Evolutionary conservation across 2,888 invertebrate species (phyloP).

Genomic region (Cartodere bifasciata): DNA sequence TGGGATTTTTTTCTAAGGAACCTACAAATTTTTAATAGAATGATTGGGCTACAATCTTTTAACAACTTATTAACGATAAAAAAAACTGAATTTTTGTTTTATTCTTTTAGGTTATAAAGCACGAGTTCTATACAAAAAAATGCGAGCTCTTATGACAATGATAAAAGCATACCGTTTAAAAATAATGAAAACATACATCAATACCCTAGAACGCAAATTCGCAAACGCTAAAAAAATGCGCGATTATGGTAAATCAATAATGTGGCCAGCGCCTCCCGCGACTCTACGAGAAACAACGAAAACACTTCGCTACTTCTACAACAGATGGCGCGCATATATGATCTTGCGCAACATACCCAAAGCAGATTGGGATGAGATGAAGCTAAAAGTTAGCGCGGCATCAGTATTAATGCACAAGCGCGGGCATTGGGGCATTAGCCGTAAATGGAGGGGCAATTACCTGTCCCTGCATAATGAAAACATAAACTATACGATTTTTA

Average conservation of each 20-base stretch:
- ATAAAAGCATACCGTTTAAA: slow-evolving; percentile 68
- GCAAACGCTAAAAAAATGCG: slow-evolving; percentile 48
- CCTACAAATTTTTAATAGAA: too few relatives aligned
- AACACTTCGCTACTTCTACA: slow-evolving; percentile 48
- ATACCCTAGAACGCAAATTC: slow-evolving; percentile 49
- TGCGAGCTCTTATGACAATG: slow-evolving; percentile 76
- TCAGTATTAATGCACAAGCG: slow-evolving; percentile 56
- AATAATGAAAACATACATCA: slow-evolving; percentile 61
- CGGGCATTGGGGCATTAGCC: slow-evolving; percentile 58
- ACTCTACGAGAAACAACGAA: slow-evolving; percentile 50
- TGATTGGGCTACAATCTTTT: too few relatives aligned
- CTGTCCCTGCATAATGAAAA: slow-evolving; percentile 56
- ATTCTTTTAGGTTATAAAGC: slow-evolving; percentile 33
- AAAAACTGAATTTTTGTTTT: too few relatives aligned
- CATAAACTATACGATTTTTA: slow-evolving; percentile 49
- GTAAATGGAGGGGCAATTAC: slow-evolving; percentile 80
- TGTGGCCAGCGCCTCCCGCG: slow-evolving; percentile 73
- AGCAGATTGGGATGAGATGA: slow-evolving; percentile 78
- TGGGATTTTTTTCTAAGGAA: too few relatives aligned
- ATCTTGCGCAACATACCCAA: slow-evolving; percentile 68
- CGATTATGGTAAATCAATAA: slow-evolving; percentile 66
- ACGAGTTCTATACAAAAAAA: slow-evolving; percentile 64
- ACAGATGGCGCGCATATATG: slow-evolving; percentile 83
- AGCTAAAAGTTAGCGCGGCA: slow-evolving; percentile 66
- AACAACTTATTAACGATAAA: too few relatives aligned